Evolutionary conservation across 2,797 vertebrate species (phyloP).

Genomic region (Phyllotis vaccarum): DNA sequence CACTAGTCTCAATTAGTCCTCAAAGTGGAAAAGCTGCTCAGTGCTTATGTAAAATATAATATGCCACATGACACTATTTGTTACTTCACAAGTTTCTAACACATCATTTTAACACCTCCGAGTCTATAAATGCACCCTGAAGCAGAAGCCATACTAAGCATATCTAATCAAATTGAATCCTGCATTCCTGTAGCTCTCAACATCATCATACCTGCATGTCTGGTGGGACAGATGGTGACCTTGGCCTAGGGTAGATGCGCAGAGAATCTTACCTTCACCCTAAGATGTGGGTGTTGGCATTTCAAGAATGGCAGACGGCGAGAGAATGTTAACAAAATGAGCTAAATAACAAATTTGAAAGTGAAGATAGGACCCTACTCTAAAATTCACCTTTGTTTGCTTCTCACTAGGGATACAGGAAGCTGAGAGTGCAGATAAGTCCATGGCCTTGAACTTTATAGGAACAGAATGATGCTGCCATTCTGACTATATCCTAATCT

Average conservation of each 20-base stretch:
- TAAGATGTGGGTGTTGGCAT: neutral
- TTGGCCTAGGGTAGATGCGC: neutral
- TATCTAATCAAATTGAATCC: slow-evolving; percentile 24
- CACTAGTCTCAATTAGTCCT: slow-evolving; percentile 68
- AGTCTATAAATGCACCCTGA: slow-evolving; percentile 61
- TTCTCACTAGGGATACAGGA: neutral
- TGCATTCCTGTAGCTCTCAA: neutral
- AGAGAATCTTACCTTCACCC: neutral
- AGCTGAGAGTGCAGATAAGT: neutral
- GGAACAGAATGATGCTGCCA: neutral
- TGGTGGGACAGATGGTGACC: neutral
- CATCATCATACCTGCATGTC: neutral
- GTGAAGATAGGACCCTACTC: neutral
- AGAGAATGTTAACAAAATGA: neutral
- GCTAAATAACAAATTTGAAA: neutral
- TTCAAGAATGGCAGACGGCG: neutral
- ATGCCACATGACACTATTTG: slow-evolving; percentile 74
- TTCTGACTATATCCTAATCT: neutral
- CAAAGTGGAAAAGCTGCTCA: slow-evolving; percentile 74
- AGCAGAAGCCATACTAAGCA: slow-evolving; percentile 38
- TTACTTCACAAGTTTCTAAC: slow-evolving; percentile 72
- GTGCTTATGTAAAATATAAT: slow-evolving; percentile 77
- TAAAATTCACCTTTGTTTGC: neutral
- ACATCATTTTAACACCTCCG: slow-evolving; percentile 72
- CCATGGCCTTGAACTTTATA: neutral